Percentiles rank a stretch among this genome's conserved stretches.
These are phyloP conservation scores for Tupiocoris notatus DNA, from an alignment of 2,888 invertebrate species.

Conservation along the genomic window DNA sequence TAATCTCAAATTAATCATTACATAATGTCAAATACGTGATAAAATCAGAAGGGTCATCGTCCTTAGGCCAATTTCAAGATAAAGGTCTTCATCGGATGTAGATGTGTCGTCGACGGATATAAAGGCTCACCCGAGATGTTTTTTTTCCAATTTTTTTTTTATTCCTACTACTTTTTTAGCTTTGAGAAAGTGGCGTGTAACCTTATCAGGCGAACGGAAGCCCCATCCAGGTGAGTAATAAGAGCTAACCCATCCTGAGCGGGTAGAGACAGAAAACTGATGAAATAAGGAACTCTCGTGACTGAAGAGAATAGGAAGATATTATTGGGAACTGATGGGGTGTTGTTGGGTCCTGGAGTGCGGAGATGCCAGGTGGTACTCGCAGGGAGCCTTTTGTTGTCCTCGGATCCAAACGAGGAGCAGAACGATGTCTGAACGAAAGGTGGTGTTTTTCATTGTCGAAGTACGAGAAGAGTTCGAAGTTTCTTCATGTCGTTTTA, in stretches of 20 bases:
- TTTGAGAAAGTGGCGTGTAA: not conserved
- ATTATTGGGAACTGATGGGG: not conserved
- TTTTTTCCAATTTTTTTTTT: not conserved
- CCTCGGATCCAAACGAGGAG: not conserved
- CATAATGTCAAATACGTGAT: no score
- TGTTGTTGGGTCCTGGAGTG: no score
- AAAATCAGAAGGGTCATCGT: not conserved
- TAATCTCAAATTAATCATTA: no score
- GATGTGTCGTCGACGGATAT: not conserved
- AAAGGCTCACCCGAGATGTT: not conserved
- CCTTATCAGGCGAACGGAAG: conserved; percentile 33
- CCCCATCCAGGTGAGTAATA: conserved; percentile 34
- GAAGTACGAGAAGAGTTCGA: not conserved
- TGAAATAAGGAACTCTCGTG: not conserved
- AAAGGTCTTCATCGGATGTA: not conserved
- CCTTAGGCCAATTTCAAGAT: not conserved
- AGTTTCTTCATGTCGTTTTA: not conserved
- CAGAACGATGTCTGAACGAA: not conserved
- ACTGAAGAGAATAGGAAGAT: not conserved
- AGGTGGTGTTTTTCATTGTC: not conserved
- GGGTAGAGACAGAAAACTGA: no score
- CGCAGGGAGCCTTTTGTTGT: not conserved
- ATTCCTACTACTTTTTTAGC: not conserved
- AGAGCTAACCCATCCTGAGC: no score
- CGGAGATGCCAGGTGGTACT: not conserved